Conservation (phyloP, 1,140 invertebrate genomes). For the Drepana arcuata region DNA sequence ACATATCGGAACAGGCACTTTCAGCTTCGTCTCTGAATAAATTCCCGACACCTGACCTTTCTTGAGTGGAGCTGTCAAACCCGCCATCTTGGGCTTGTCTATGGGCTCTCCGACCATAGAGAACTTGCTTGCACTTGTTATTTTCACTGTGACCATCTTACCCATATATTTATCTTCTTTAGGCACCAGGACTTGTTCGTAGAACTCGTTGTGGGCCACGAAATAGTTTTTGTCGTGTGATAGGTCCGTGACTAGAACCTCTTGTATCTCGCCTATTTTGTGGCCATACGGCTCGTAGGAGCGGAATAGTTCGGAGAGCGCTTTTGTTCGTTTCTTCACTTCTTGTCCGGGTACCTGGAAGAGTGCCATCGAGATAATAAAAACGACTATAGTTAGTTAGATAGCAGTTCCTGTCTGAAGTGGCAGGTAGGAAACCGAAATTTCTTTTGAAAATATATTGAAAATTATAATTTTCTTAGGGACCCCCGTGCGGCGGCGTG, state of each 20-base stretch:
- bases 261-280: constrained; percentile 82
- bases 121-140: constrained; percentile 85
- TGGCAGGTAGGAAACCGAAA: no score
- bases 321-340: constrained; percentile 92
- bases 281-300: constrained; percentile 90
- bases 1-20: constrained; percentile 35
- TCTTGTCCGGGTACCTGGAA: constrained; percentile 80
- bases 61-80: constrained; percentile 64
- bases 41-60: constrained; percentile 71
- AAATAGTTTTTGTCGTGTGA: constrained; percentile 93
- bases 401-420: no score
- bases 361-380: no score
- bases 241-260: constrained; percentile 93
- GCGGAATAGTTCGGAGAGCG: constrained; percentile 91
- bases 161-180: constrained; percentile 86
- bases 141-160: constrained; percentile 85
- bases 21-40: constrained; percentile 12
- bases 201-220: constrained; percentile 96
- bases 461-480: no score
- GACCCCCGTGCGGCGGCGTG: no score
- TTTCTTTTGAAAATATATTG: no score
- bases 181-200: constrained; percentile 94
- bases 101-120: constrained; percentile 86
- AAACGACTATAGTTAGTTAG: no score
- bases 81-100: constrained; percentile 67